A percentile compares a stretch with the other conserved stretches of the same genome.
These are phyloP conservation scores for Hydrozoanthus gracilis DNA, from an alignment of 92 coral and sea anemone species.

Conservation along the genomic window DNA sequence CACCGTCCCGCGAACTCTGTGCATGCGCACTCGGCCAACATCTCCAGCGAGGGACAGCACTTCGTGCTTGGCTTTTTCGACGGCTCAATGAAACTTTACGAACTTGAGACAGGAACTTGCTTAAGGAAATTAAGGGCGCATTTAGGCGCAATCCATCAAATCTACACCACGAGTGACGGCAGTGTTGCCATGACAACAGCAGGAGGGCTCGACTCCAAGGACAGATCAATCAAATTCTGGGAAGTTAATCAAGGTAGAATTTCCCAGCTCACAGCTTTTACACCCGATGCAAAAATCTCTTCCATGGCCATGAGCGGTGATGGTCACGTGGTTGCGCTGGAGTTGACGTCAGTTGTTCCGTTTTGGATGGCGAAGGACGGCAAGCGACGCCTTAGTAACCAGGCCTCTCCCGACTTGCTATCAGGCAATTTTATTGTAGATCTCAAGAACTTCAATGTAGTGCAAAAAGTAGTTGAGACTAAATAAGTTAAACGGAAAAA, in stretches of 20 bases:
- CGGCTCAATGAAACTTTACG: conserved; percentile 64
- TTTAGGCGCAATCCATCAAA: conserved; percentile 67
- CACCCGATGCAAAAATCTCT: conserved; percentile 86
- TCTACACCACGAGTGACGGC: conserved; percentile 61
- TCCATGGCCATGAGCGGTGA: conserved; percentile 73
- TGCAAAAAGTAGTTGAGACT: neutral
- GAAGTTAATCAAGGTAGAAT: conserved; percentile 37
- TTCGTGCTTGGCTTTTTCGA: conserved; percentile 66
- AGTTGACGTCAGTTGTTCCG: conserved; percentile 69
- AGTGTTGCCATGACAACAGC: conserved; percentile 79
- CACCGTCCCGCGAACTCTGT: conserved; percentile 49
- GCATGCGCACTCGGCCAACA: conserved; percentile 65
- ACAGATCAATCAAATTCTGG: conserved; percentile 76
- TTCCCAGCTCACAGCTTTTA: conserved; percentile 56
- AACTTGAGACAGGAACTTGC: conserved; percentile 56
- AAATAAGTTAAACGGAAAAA: too few relatives aligned
- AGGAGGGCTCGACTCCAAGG: conserved; percentile 83
- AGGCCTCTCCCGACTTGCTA: conserved; percentile 4
- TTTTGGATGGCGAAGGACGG: conserved; percentile 59
- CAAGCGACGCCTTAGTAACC: conserved; percentile 26
- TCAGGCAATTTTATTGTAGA: conserved; percentile 26
- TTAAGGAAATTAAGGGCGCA: conserved; percentile 64
- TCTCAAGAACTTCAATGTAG: conserved; percentile 1
- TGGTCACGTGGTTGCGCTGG: conserved; percentile 71
- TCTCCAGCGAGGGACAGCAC: conserved; percentile 42